Conservation (phyloP, 2,797 vertebrate species). For the Chloroceryle inda region DNA sequence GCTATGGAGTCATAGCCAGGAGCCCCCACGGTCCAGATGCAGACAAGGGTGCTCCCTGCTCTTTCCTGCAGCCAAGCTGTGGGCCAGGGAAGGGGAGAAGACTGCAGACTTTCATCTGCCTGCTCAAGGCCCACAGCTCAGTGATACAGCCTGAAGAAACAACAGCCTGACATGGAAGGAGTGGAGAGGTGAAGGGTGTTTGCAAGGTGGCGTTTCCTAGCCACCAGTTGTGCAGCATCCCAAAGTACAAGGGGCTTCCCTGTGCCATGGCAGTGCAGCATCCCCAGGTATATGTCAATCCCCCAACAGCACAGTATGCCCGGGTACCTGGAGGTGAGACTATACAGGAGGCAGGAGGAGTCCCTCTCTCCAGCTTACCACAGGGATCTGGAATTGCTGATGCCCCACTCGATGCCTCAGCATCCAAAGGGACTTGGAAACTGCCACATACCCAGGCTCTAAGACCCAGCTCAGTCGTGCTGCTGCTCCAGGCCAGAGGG, state of each 20-base stretch:
- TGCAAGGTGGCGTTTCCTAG: neutral
- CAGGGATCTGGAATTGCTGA: neutral
- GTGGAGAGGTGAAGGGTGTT: neutral
- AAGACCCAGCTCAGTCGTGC: neutral
- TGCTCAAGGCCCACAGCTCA: neutral
- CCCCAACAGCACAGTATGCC: neutral
- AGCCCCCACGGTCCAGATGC: neutral
- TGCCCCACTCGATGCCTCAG: neutral
- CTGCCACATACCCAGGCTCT: neutral
- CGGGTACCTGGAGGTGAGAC: neutral
- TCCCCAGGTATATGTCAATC: neutral
- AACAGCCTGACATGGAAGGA: neutral
- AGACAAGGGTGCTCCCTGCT: neutral
- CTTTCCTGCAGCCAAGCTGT: neutral
- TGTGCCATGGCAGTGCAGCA: neutral
- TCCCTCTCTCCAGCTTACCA: neutral
- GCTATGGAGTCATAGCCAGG: neutral
- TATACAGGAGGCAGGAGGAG: neutral
- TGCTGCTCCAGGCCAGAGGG: neutral
- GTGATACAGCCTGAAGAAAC: neutral
- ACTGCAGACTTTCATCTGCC: neutral
- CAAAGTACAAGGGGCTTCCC: neutral
- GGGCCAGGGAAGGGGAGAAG: neutral
- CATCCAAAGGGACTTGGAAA: neutral
- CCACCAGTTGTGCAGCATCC: neutral